Evolutionary conservation across 1,140 invertebrate genomes (phyloP), one percentile per base, ranked within the genome.

Genomic region (Dufourea novaeangliae): DNA sequence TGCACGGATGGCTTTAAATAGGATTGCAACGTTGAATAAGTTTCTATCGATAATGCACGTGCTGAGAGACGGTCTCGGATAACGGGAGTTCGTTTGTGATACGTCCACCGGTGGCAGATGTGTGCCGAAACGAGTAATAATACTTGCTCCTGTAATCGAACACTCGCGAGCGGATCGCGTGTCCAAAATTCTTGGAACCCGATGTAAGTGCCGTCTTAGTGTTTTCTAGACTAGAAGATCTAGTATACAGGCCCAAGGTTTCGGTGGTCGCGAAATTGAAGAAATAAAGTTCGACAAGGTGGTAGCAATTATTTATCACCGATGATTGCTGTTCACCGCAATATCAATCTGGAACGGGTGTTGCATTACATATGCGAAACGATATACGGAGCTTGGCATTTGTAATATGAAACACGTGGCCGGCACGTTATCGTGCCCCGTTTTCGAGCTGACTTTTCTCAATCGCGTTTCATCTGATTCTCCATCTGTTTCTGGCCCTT

Each of bases 151-250:
- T 50, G 14, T 22, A 57, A 74, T 68, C 6, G 8, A 52, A 39
- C 39, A 10, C 11, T 20, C 29, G 46, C 17, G n/a, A 46, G 39
- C 8, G 22, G 5, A 64, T 44, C 27, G 34, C 29, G 46, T 63
- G 68, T 41, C 52, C 14, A n/a, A n/a, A 72, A 68, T 78, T 81
- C 69, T 11, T 17, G 32, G 34, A 25, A n/a, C 22, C 50, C 50
- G 12, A n/a, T n/a, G 46, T n/a, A n/a, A 50, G 20, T 7, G n/a
- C 8, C 8, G 46, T 50, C n/a, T 7, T 7, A 50, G 6, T 8
- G 46, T 50, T 50, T n/a, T n/a, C n/a, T n/a, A n/a, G n/a, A n/a
- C n/a, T 50, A 50, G n/a, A n/a, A 7, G 44, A 37, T 50, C n/a
- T n/a, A 7, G 46, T 50, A n/a, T n/a, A n/a, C n/a, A n/a, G n/a